phyloP scores from a whole-genome alignment of 2,113 vertebrate species.

The Phoxinus phoxinus region DNA sequence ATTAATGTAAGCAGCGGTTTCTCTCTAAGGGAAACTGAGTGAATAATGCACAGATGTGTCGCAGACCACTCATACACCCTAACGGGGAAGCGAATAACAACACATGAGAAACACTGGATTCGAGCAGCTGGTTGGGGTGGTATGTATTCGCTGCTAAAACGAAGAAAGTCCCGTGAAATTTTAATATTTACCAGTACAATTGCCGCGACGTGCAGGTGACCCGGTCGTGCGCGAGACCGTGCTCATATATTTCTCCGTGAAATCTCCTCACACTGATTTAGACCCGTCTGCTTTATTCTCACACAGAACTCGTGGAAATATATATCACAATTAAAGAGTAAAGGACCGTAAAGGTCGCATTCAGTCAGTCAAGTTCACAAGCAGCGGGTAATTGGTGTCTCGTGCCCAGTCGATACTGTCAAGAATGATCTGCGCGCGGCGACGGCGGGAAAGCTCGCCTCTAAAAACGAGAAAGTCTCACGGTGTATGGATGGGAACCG shows the following conservation, averaged over 20 bases:
- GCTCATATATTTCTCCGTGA: background rate
- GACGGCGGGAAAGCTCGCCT: slow-evolving; percentile 15
- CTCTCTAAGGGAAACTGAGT: background rate
- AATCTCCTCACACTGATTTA: background rate
- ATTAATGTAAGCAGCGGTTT: background rate
- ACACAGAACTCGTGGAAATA: background rate
- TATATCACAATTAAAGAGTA: slow-evolving; percentile 24
- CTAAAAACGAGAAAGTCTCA: slow-evolving; percentile 13
- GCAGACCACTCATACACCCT: slow-evolving; percentile 6
- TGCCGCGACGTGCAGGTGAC: slow-evolving; percentile 1
- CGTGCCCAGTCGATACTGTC: slow-evolving; percentile 42
- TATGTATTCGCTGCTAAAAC: background rate
- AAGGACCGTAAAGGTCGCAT: slow-evolving; percentile 39
- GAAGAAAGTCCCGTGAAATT: background rate
- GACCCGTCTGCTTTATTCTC: background rate
- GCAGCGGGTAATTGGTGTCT: slow-evolving; percentile 37
- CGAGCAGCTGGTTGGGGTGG: background rate
- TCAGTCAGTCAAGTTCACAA: slow-evolving; percentile 32
- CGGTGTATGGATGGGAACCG: slow-evolving; percentile 2
- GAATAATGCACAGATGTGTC: slow-evolving; percentile 20
- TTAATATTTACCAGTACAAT: slow-evolving; percentile 11
- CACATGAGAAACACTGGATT: background rate
- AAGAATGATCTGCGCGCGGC: slow-evolving; percentile 31
- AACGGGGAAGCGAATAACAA: background rate
- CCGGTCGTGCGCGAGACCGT: background rate